Conservation (phyloP, 2,797 vertebrate genomes). For the Anabacerthia variegaticeps region DNA sequence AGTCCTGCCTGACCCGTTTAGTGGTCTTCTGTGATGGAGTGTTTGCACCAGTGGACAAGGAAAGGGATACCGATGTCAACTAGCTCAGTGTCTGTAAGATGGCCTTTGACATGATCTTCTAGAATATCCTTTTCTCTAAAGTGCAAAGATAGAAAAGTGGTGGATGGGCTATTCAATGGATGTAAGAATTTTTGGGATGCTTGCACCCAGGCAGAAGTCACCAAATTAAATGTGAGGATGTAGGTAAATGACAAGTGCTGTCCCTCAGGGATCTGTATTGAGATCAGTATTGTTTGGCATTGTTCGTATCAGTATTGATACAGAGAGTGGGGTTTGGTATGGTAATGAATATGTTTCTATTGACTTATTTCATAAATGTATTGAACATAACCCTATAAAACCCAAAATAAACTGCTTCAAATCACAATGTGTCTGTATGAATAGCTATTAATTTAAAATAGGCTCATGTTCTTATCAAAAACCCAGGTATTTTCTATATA, state of each 20-base stretch:
- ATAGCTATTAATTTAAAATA: background rate
- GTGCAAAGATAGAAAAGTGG: background rate
- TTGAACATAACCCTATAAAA: background rate
- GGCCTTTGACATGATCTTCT: background rate
- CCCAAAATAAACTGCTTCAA: background rate
- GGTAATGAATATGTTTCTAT: background rate
- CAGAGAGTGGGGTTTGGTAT: background rate
- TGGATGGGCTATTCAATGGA: background rate
- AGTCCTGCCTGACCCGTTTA: background rate
- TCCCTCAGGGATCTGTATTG: background rate
- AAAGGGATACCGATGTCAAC: background rate
- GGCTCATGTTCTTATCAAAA: background rate
- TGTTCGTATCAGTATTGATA: background rate
- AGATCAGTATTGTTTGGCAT: background rate
- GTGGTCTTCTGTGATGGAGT: background rate
- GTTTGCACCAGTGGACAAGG: background rate
- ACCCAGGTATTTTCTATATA: background rate
- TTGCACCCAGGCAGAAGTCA: background rate
- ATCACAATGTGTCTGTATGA: background rate
- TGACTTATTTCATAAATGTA: background rate
- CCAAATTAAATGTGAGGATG: background rate
- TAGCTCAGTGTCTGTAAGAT: no score
- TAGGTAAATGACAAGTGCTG: background rate
- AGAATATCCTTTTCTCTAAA: background rate
- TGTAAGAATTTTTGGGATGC: background rate